These are phyloP conservation scores for Bergia sp. DNA, from an alignment of 92 coral and sea anemone species.

Conservation along the genomic window DNA sequence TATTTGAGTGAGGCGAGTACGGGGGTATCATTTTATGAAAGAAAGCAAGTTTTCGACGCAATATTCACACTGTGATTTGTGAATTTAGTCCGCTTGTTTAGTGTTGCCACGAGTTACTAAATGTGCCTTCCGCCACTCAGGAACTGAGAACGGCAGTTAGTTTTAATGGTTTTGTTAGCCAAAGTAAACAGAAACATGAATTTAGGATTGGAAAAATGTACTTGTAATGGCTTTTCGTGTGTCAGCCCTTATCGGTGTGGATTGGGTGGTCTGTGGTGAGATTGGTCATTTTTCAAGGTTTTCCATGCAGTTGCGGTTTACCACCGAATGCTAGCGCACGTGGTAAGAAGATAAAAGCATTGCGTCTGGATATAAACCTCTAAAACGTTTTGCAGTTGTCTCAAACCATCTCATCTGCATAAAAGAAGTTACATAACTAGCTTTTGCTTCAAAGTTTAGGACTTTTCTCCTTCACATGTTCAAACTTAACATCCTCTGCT, in stretches of 20 bases:
- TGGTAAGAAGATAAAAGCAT: slow-evolving; percentile 1
- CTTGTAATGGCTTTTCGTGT: slow-evolving; percentile 12
- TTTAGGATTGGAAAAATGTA: neutral
- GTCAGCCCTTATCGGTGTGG: neutral
- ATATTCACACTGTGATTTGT: neutral
- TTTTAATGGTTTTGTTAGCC: neutral
- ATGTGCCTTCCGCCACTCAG: neutral
- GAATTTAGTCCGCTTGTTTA: neutral
- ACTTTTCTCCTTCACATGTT: neutral
- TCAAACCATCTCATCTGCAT: neutral
- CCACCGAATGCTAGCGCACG: neutral
- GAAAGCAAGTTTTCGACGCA: neutral
- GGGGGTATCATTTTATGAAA: no score
- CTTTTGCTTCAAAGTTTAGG: neutral
- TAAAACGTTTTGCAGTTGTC: neutral
- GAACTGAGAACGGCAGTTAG: neutral
- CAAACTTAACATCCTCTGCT: neutral
- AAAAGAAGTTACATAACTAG: neutral
- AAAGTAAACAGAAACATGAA: slow-evolving; percentile 28
- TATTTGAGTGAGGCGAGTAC: no score
- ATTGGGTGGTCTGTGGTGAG: slow-evolving; percentile 37
- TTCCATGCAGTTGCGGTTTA: slow-evolving; percentile 24
- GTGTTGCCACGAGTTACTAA: slow-evolving; percentile 24
- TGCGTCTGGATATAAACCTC: neutral
- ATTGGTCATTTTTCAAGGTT: neutral